phyloP scores from a whole-genome alignment of 2,797 vertebrate genomes.

The Lindbergichthys nudifrons region DNA sequence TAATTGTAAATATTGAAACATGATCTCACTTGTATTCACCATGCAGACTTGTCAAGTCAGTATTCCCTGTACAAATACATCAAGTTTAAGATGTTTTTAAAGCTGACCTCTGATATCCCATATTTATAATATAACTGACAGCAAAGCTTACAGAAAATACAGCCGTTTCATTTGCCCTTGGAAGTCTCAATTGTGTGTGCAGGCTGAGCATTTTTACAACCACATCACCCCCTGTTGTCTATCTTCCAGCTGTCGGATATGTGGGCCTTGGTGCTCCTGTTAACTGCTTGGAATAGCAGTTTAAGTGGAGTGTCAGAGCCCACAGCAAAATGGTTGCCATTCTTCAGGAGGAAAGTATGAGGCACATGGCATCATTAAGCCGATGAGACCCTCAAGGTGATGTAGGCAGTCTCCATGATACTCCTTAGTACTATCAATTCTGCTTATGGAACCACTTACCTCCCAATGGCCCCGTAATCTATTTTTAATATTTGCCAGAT shows the following conservation, averaged over 20 bases:
- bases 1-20: not conserved
- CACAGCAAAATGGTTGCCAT: conserved; percentile 75
- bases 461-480: conserved; percentile 79
- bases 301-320: conserved; percentile 78
- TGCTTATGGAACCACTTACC: conserved; percentile 82
- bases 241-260: conserved; percentile 64
- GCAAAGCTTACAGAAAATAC: conserved; percentile 43
- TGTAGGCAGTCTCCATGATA: conserved; percentile 72
- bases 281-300: conserved; percentile 77
- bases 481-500: conserved; percentile 84
- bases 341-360: conserved; percentile 71
- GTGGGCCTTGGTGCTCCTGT: conserved; percentile 51
- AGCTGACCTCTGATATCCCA: not conserved
- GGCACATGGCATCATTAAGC: conserved; percentile 79
- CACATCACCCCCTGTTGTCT: conserved; percentile 48
- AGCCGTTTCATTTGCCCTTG: conserved; percentile 48
- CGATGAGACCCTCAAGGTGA: conserved; percentile 81
- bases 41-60: not conserved
- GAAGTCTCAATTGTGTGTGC: conserved; percentile 43
- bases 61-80: not conserved
- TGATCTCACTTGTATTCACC: not conserved
- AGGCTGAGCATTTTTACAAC: conserved; percentile 44
- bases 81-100: not conserved
- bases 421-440: conserved; percentile 78
- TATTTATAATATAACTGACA: conserved; percentile 5